These are phyloP conservation scores for Ibidorhyncha struthersii DNA, from an alignment of 2,113 vertebrate genomes.

Conservation along the genomic window DNA sequence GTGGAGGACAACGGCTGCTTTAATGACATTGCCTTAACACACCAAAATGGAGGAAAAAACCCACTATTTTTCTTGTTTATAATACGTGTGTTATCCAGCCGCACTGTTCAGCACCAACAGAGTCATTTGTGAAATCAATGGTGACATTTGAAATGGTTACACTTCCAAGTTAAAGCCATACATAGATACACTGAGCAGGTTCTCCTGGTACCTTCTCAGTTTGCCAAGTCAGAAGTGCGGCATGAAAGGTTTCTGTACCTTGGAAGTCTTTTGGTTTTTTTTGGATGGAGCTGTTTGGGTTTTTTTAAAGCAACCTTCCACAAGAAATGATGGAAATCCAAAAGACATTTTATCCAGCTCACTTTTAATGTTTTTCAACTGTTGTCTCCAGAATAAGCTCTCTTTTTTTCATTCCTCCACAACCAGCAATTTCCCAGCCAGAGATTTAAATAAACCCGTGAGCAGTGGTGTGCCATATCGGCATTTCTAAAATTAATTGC, in stretches of 20 bases:
- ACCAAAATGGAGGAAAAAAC: not conserved
- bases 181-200: not conserved
- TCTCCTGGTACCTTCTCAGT: not conserved
- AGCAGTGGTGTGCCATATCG: not conserved
- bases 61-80: not conserved
- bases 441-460: constrained; percentile 4
- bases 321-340: not conserved
- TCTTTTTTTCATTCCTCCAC: not conserved
- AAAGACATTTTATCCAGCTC: not conserved
- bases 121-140: not conserved
- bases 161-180: not conserved
- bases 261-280: not conserved
- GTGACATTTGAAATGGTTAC: not conserved
- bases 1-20: not conserved
- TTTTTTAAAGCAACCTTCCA: not conserved
- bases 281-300: not conserved
- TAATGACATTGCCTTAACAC: not conserved
- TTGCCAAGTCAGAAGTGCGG: not conserved
- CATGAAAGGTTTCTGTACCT: not conserved
- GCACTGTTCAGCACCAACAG: not conserved
- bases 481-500: constrained; percentile 29
- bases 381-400: not conserved
- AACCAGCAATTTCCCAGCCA: constrained; percentile 21
- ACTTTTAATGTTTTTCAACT: not conserved
- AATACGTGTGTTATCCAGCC: not conserved